Evolutionary conservation across 2,888 invertebrate species (phyloP).

Genomic region (Drosophila neonasuta): DNA sequence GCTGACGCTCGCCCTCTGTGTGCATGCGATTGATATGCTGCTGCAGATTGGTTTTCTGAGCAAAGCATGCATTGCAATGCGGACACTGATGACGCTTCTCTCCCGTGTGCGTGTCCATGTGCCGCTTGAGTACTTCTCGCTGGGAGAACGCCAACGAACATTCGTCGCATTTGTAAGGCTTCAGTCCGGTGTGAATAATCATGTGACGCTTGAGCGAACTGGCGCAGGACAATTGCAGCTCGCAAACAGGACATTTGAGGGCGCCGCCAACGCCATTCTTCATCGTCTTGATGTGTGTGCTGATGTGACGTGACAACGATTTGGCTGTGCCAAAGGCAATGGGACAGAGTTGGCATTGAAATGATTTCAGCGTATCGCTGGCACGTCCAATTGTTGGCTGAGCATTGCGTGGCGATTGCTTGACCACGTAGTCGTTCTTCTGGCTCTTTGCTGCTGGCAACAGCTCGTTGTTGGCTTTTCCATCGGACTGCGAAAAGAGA

Average conservation of each 20-base stretch:
- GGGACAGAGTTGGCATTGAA: slow-evolving; percentile 86
- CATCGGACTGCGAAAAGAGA: slow-evolving; percentile 30
- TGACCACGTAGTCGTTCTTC: slow-evolving; percentile 41
- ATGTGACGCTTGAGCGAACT: slow-evolving; percentile 87
- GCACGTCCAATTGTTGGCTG: slow-evolving; percentile 43
- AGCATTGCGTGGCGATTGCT: slow-evolving; percentile 19
- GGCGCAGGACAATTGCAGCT: slow-evolving; percentile 86
- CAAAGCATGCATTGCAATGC: slow-evolving; percentile 87
- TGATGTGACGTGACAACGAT: slow-evolving; percentile 85
- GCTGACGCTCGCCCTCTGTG: slow-evolving; percentile 85
- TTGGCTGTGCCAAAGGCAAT: slow-evolving; percentile 85
- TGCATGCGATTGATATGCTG: slow-evolving; percentile 85
- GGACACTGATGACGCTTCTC: slow-evolving; percentile 87
- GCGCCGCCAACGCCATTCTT: slow-evolving; percentile 82
- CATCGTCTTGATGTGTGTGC: slow-evolving; percentile 85
- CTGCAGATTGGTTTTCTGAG: slow-evolving; percentile 87
- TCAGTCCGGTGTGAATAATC: slow-evolving; percentile 85
- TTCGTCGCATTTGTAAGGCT: slow-evolving; percentile 83
- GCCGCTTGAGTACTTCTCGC: slow-evolving; percentile 86
- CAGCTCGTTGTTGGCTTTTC: neutral
- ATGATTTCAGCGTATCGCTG: slow-evolving; percentile 83
- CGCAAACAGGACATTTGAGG: slow-evolving; percentile 84
- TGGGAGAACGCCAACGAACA: slow-evolving; percentile 88
- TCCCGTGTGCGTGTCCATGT: slow-evolving; percentile 84
- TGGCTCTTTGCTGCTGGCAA: slow-evolving; percentile 8